Conservation (phyloP, 2,113 vertebrate species). For the Hemichromis elongatus region DNA sequence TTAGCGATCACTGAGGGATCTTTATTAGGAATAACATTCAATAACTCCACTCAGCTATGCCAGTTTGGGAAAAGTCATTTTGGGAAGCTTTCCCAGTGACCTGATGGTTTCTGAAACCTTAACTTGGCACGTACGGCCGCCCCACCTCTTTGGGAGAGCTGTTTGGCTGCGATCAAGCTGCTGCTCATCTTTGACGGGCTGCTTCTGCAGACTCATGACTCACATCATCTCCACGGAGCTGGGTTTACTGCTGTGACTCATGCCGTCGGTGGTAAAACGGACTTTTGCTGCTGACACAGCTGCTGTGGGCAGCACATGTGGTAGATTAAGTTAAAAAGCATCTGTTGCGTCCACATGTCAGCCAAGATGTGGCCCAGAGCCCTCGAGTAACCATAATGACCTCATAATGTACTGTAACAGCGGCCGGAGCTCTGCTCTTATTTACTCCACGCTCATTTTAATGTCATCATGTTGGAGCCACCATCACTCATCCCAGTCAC, state of each 20-base stretch:
- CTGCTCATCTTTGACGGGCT: background rate
- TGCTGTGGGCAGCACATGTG: background rate
- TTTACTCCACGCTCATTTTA: conserved; percentile 12
- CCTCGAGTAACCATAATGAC: conserved; percentile 18
- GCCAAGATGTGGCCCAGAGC: conserved; percentile 8
- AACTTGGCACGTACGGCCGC: background rate
- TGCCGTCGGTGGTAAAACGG: background rate
- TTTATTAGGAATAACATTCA: background rate
- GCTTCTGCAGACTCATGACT: background rate
- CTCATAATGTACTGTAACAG: conserved; percentile 20
- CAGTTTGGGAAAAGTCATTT: background rate
- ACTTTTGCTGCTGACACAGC: background rate
- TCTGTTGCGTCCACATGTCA: background rate
- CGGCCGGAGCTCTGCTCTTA: background rate
- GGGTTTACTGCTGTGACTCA: background rate
- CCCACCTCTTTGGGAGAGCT: background rate
- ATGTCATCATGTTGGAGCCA: background rate
- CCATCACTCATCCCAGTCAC: background rate
- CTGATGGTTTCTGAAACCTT: background rate
- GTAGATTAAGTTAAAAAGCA: background rate
- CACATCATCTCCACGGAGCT: background rate
- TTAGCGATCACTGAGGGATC: background rate
- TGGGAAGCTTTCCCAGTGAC: background rate
- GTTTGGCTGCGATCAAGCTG: background rate
- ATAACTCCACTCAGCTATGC: background rate